Percentiles rank a stretch among this genome's conserved stretches.
phyloP scores from a whole-genome alignment of 2,797 vertebrate genomes.

The Chromobotia macracanthus region DNA sequence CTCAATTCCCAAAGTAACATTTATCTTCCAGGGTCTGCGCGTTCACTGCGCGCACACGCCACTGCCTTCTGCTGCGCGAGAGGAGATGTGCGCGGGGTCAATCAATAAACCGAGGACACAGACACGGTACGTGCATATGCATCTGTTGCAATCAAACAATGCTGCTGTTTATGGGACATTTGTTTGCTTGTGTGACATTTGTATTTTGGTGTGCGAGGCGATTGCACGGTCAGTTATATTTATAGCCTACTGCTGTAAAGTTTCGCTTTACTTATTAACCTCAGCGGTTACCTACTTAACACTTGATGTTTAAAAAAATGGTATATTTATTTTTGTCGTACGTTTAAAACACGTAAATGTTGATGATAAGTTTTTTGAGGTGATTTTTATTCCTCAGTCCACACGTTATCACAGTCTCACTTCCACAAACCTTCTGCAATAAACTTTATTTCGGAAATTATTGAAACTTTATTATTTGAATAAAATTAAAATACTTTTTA shows the following conservation, averaged over 20 bases:
- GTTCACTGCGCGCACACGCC: slow-evolving; percentile 71
- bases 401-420: neutral
- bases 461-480: too few species aligned
- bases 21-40: slow-evolving; percentile 80
- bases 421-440: neutral
- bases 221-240: neutral
- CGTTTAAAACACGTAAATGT: neutral
- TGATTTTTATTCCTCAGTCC: too few species aligned
- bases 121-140: slow-evolving; percentile 78
- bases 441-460: too few species aligned
- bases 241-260: neutral
- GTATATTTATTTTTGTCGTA: too few species aligned
- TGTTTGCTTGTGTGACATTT: slow-evolving; percentile 25
- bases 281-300: neutral
- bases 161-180: slow-evolving; percentile 33
- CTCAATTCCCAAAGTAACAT: slow-evolving; percentile 86
- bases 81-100: slow-evolving; percentile 81
- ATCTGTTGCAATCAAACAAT: slow-evolving; percentile 52
- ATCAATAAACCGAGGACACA: slow-evolving; percentile 82
- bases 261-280: slow-evolving; percentile 9
- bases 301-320: too few species aligned
- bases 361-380: neutral
- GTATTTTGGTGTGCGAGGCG: neutral
- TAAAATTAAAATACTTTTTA: too few species aligned
- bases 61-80: slow-evolving; percentile 72